Conservation (phyloP, 2,797 vertebrate genomes). For the Paguma larvata region DNA sequence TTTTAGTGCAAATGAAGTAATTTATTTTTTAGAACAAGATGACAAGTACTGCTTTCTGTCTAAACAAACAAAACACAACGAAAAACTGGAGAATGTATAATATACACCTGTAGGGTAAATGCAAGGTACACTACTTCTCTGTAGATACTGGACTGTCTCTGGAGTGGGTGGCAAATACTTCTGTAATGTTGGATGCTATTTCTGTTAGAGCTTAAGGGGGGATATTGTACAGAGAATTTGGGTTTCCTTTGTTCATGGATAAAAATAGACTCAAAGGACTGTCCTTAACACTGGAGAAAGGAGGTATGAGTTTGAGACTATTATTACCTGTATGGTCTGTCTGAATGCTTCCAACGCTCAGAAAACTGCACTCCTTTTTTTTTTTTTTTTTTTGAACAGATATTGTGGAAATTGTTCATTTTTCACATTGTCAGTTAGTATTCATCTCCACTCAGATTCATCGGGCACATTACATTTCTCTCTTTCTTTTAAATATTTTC, state of each 20-base stretch:
- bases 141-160: background rate
- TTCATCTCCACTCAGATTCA: background rate
- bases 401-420: background rate
- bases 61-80: background rate
- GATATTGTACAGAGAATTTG: conserved; percentile 39
- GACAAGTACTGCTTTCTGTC: background rate
- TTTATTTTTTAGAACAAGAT: background rate
- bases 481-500: conserved; percentile 40
- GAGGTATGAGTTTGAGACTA: conserved; percentile 27
- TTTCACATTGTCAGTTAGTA: background rate
- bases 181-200: conserved; percentile 37
- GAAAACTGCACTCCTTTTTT: background rate
- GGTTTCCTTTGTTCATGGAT: conserved; percentile 69
- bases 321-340: conserved; percentile 49
- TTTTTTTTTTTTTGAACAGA: background rate
- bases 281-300: conserved; percentile 46
- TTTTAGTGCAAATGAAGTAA: conserved; percentile 29
- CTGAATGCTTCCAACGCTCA: conserved; percentile 54
- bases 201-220: conserved; percentile 36
- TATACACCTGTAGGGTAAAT: background rate
- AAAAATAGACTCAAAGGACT: conserved; percentile 71
- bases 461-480: background rate
- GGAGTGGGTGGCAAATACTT: conserved; percentile 1
- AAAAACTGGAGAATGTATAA: background rate
- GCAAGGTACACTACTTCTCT: background rate